phyloP scores from a whole-genome alignment of 2,113 vertebrate genomes.

The Oceanites oceanicus region DNA sequence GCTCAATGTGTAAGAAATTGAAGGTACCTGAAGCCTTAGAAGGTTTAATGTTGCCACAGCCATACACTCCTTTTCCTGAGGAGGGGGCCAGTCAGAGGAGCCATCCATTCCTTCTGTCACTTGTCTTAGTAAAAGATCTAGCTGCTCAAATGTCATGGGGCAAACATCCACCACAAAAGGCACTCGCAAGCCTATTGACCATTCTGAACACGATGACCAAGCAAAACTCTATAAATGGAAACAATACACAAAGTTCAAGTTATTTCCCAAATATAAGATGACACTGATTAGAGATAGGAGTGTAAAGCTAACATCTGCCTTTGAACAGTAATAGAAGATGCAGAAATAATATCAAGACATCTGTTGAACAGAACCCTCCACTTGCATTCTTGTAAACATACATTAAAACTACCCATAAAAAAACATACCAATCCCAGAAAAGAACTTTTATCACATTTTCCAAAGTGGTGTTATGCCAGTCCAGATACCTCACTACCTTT shows the following conservation, averaged over 20 bases:
- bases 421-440: not conserved
- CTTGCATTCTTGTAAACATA: not conserved
- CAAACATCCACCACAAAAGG: slow-evolving; percentile 98
- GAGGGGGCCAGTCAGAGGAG: slow-evolving; percentile 93
- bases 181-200: slow-evolving; percentile 93
- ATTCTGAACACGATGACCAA: slow-evolving; percentile 97
- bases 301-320: not conserved
- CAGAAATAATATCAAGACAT: not conserved
- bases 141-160: slow-evolving; percentile 93
- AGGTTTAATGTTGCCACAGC: slow-evolving; percentile 92
- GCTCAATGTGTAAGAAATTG: not conserved
- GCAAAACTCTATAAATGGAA: slow-evolving; percentile 82
- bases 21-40: slow-evolving; percentile 89
- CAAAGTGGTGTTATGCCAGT: not conserved
- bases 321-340: not conserved
- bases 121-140: slow-evolving; percentile 92
- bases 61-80: slow-evolving; percentile 98
- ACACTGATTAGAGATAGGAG: not conserved
- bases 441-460: not conserved
- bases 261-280: not conserved
- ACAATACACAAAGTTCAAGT: not conserved
- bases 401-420: no score
- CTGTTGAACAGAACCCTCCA: not conserved
- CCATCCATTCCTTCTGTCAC: slow-evolving; percentile 97
- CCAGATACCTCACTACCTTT: not conserved